Evolutionary conservation across 2,113 vertebrate genomes (phyloP).

Genomic region (Arvicanthis niloticus): DNA sequence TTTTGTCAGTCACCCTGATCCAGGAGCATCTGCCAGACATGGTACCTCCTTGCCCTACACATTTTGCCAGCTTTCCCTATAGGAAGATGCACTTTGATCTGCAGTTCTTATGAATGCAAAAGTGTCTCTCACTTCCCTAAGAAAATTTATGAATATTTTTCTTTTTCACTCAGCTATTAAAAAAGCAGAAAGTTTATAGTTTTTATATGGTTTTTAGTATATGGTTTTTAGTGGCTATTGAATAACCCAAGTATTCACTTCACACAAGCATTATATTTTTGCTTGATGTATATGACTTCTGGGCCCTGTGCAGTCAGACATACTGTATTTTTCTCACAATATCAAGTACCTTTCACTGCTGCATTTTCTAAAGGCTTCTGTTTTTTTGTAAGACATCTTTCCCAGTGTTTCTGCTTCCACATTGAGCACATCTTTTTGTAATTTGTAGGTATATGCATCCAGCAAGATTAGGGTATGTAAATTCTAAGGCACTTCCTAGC

Average conservation of each 20-base stretch:
- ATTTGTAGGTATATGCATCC: not conserved
- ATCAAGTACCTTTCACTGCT: not conserved
- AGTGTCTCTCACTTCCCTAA: not conserved
- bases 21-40: not conserved
- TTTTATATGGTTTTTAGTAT: no score
- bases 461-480: not conserved
- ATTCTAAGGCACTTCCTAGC: not conserved
- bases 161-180: not conserved
- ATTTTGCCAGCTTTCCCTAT: not conserved
- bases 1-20: not conserved
- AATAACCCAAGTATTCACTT: not conserved
- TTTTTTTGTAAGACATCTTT: not conserved
- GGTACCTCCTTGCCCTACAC: not conserved
- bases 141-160: slow-evolving; percentile 10
- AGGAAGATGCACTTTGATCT: not conserved
- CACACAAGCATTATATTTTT: not conserved
- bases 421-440: not conserved
- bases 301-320: not conserved
- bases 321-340: not conserved
- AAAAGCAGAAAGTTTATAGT: not conserved
- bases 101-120: not conserved
- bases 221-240: not conserved
- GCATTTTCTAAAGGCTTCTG: not conserved
- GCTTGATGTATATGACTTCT: not conserved
- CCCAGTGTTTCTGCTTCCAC: not conserved